Percentiles rank a stretch among this genome's conserved stretches.
Conservation (phyloP, 1,140 invertebrate species). For the Hypothenemus hampei region DNA sequence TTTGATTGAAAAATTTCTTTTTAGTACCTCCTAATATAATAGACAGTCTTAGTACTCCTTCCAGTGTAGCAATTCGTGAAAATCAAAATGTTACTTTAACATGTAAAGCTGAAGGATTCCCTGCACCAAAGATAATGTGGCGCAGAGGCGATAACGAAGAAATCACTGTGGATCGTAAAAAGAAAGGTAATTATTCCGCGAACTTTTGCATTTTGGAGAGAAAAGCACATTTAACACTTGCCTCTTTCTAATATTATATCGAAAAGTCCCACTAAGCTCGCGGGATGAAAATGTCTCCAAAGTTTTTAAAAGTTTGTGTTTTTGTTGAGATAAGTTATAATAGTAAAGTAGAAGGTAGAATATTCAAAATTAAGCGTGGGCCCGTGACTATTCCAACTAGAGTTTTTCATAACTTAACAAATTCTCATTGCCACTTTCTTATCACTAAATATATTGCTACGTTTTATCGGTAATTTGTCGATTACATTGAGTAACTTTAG, state of each 20-base stretch:
- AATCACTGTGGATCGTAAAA: conserved; percentile 72
- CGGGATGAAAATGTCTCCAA: conserved; percentile 1
- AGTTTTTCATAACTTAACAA: no score
- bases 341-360: neutral
- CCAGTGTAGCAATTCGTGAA: conserved; percentile 81
- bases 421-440: no score
- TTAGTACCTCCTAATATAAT: conserved; percentile 85
- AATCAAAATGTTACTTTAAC: conserved; percentile 85
- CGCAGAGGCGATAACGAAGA: conserved; percentile 81
- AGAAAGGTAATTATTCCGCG: conserved; percentile 61
- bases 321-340: conserved; percentile 8
- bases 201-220: neutral
- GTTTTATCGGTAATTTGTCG: no score
- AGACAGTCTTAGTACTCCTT: conserved; percentile 77
- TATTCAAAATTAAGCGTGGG: neutral
- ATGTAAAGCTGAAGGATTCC: conserved; percentile 85
- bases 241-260: neutral
- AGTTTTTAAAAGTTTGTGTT: conserved; percentile 5
- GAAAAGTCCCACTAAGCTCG: neutral
- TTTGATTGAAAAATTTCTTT: conserved; percentile 9
- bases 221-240: neutral
- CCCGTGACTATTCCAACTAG: no score
- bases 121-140: conserved; percentile 84
- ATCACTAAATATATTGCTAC: no score
- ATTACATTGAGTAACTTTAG: no score